Evolutionary conservation across 2,888 invertebrate genomes (phyloP).

Genomic region (Camptogramma bilineatum): DNA sequence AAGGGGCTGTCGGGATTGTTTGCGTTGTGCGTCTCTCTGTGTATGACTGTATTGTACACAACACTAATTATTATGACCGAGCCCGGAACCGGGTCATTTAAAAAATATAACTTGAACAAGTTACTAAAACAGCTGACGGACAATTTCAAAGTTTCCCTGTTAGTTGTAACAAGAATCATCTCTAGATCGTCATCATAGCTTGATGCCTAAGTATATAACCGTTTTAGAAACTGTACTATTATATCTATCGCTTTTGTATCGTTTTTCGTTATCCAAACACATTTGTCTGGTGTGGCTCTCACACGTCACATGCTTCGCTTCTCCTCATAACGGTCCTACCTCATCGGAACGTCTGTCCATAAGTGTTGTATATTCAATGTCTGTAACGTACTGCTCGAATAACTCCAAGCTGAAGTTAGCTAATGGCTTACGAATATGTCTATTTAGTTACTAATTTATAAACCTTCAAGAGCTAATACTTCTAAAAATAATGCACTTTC

Average conservation of each 20-base stretch:
- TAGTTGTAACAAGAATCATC: too few species aligned
- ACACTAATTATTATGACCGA: too few species aligned
- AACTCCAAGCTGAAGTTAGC: conserved; percentile 3
- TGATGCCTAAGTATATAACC: too few species aligned
- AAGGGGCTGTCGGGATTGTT: neutral
- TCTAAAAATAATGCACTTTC: too few species aligned
- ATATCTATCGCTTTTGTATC: neutral
- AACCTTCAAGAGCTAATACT: too few species aligned
- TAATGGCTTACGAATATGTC: neutral
- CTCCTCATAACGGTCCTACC: conserved; percentile 29
- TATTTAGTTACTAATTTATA: neutral
- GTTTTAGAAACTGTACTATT: too few species aligned
- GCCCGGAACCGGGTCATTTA: too few species aligned
- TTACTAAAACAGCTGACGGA: too few species aligned
- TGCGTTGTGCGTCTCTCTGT: neutral
- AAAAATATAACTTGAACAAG: too few species aligned
- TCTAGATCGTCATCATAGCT: too few species aligned
- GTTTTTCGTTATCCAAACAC: conserved; percentile 9
- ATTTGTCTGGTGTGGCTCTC: conserved; percentile 24
- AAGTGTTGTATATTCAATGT: conserved; percentile 33
- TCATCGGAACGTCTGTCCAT: conserved; percentile 25
- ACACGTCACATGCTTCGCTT: conserved; percentile 37
- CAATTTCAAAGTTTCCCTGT: too few species aligned
- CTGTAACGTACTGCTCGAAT: neutral
- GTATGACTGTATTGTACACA: too few species aligned